phyloP scores from a whole-genome alignment of 2,797 vertebrate genomes.

The Squalus acanthias region DNA sequence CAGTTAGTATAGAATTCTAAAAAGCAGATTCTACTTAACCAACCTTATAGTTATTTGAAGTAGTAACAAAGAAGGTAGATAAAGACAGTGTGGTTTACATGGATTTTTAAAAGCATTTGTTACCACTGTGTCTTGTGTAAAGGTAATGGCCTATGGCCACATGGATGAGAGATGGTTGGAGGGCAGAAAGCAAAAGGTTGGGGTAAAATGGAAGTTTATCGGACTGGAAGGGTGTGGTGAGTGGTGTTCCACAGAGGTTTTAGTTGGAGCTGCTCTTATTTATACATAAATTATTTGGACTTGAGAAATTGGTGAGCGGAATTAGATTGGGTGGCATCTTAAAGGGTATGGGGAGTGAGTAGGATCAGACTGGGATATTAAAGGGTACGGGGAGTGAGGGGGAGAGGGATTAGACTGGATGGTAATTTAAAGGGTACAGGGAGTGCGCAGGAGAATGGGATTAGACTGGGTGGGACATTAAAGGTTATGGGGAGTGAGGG shows the following conservation, averaged over 20 bases:
- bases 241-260: not conserved
- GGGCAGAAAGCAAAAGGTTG: not conserved
- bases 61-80: not conserved
- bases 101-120: not conserved
- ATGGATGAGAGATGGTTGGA: not conserved
- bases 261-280: not conserved
- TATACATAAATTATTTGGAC: not conserved
- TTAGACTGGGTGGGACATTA: not conserved
- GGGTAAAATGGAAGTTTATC: not conserved
- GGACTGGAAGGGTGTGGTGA: not conserved
- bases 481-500: not conserved
- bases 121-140: not conserved
- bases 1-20: not conserved
- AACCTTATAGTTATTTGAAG: not conserved
- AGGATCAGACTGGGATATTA: not conserved
- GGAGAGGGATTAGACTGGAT: not conserved
- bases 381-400: not conserved
- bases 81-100: not conserved
- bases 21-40: not conserved
- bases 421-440: not conserved
- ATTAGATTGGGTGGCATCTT: not conserved
- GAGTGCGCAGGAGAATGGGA: not conserved
- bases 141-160: too few relatives aligned
- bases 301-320: not conserved
- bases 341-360: not conserved